These are phyloP conservation scores for Polyodon spathula DNA, from an alignment of 2,113 vertebrate genomes.

Conservation along the genomic window DNA sequence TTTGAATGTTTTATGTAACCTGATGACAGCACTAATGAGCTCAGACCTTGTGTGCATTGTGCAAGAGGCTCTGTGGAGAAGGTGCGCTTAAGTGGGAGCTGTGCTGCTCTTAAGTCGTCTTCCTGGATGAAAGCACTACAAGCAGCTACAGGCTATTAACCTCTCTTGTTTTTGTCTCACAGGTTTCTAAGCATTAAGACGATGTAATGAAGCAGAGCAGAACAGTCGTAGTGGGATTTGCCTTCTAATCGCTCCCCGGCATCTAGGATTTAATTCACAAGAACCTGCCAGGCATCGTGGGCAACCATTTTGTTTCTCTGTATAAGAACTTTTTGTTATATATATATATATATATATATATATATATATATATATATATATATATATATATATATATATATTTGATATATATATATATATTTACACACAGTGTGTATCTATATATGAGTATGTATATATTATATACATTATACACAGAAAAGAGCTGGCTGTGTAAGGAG, in stretches of 20 bases:
- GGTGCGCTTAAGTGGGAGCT: no score
- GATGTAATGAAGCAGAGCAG: constrained; percentile 75
- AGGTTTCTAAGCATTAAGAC: constrained; percentile 81
- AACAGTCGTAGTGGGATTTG: constrained; percentile 75
- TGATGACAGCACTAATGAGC: background rate
- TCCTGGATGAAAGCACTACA: constrained; percentile 1
- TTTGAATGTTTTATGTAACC: constrained; percentile 13
- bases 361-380: constrained; percentile 66
- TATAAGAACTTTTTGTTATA: constrained; percentile 54
- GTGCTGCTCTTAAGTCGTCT: no score
- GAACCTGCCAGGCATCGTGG: constrained; percentile 75
- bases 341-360: constrained; percentile 66
- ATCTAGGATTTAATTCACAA: constrained; percentile 82
- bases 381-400: constrained; percentile 60
- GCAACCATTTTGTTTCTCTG: constrained; percentile 63
- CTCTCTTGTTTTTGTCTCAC: constrained; percentile 42
- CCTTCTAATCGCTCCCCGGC: constrained; percentile 68
- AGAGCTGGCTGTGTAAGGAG: constrained; percentile 39
- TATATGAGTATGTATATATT: constrained; percentile 69
- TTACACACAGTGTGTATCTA: no score
- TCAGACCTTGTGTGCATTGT: background rate
- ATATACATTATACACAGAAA: constrained; percentile 45
- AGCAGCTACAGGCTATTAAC: constrained; percentile 4
- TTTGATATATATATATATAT: constrained; percentile 64
- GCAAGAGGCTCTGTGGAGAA: background rate